A percentile compares a stretch with the other conserved stretches of the same genome.
Evolutionary conservation across 2,113 vertebrate species (phyloP).

Genomic region (Solea solea): DNA sequence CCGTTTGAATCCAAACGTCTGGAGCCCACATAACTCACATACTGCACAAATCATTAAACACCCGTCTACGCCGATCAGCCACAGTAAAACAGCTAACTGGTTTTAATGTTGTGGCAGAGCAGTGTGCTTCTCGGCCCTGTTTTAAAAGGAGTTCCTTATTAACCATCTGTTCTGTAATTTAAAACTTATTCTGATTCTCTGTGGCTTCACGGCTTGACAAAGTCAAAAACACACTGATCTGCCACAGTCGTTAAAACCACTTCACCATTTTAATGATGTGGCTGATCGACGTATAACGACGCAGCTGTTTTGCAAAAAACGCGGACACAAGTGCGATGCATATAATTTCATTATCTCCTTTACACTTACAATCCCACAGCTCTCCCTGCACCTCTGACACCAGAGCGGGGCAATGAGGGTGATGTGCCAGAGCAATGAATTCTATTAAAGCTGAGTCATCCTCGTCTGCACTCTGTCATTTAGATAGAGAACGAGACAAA

Average conservation of each 20-base stretch:
- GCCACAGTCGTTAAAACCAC: not conserved
- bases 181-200: not conserved
- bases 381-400: not conserved
- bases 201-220: not conserved
- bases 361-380: constrained; percentile 1
- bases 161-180: not conserved
- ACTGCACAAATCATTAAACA: constrained; percentile 12
- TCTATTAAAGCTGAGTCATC: constrained; percentile 36
- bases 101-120: constrained; percentile 7
- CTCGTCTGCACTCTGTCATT: constrained; percentile 30
- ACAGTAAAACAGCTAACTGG: constrained; percentile 5
- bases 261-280: not conserved
- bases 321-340: not conserved
- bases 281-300: not conserved
- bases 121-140: not conserved
- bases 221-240: not conserved
- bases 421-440: constrained; percentile 15
- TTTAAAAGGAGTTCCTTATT: not conserved
- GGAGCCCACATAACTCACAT: not conserved
- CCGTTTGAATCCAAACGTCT: not conserved
- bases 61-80: not conserved
- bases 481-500: constrained; percentile 12
- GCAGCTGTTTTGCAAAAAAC: not conserved
- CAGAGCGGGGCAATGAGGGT: constrained; percentile 17
- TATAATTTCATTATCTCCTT: not conserved